phyloP scores from a whole-genome alignment of 1,140 invertebrate species.

The Samia ricini region DNA sequence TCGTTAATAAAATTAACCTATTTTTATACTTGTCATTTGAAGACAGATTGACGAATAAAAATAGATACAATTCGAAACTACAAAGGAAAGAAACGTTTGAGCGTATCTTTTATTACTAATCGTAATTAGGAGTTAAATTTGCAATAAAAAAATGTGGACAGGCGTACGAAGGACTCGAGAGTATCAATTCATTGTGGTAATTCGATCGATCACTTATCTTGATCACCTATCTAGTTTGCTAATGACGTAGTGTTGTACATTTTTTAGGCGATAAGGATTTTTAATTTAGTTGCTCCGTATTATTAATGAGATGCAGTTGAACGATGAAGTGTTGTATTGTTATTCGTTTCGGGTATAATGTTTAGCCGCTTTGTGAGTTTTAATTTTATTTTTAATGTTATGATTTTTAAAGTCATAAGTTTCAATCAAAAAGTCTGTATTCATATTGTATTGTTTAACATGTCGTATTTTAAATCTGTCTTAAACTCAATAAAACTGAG shows the following conservation, averaged over 20 bases:
- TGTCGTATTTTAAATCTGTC: too few relatives aligned
- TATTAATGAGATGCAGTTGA: background rate
- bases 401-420: background rate
- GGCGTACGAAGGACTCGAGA: slow-evolving; percentile 45
- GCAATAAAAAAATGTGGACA: slow-evolving; percentile 35
- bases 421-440: too few relatives aligned
- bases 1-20: background rate
- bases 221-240: slow-evolving; percentile 30
- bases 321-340: slow-evolving; percentile 1
- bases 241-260: slow-evolving; percentile 16
- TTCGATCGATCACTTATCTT: slow-evolving; percentile 39
- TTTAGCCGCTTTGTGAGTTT: slow-evolving; percentile 12
- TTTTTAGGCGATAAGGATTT: slow-evolving; percentile 32
- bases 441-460: too few relatives aligned
- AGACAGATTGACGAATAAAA: background rate
- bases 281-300: slow-evolving; percentile 6
- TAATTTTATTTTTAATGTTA: background rate
- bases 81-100: background rate
- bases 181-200: slow-evolving; percentile 62
- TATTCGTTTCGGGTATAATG: background rate
- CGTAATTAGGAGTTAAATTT: background rate
- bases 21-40: background rate
- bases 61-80: too few relatives aligned
- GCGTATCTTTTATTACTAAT: background rate
- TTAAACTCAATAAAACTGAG: too few relatives aligned